Evolutionary conservation across 2,113 vertebrate species (phyloP), one percentile per base, ranked within the genome.

Genomic region (Bungarus multicinctus): DNA sequence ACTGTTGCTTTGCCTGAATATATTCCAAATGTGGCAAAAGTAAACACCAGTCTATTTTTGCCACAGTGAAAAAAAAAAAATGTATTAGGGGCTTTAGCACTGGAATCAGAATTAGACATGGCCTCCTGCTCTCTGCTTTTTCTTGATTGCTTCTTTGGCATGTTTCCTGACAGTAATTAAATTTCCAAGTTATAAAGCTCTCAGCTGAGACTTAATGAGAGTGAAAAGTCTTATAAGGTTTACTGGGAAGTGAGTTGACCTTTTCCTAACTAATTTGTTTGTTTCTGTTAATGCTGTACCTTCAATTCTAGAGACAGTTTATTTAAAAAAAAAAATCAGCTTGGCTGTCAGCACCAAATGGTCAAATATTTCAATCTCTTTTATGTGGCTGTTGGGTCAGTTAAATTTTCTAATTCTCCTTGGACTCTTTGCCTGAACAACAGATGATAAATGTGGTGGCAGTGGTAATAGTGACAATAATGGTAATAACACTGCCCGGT

Each of bases 241-340:
- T 93, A 58, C 94, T 93, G 90, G 89, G 91, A 74, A n/a, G 93
- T 2, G 5, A 91, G 95, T 88, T 94, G 95, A 96, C 96, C 96
- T 96, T 97, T 97, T 94, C 86, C 94, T 90, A 96, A 91, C 94
- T 96, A 97, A 94, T 94, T 94, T 94, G 85, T 96, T 98, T 97
- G 95, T 85, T 95, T 97, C 95, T 90, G 95, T 95, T 94, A 95
- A 95, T 95, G 94, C 90, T 85, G 52, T 10, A 43, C 89, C 93
- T 94, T 95, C 91, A 74, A 89, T 94, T 96, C 93, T 95, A 94
- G 11, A 25, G 53, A 58, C 54, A n/a, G 27, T 18, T 50, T 50
- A 45, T n/a, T n/a, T n/a, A n/a, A n/a, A n/a, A n/a, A n/a, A n/a
- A 7, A 47, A 47, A 45, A 47, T 7, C 47, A 47, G 47, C 47